Evolutionary conservation across 2,888 invertebrate species (phyloP).

Genomic region (Tenthredo mesomela): DNA sequence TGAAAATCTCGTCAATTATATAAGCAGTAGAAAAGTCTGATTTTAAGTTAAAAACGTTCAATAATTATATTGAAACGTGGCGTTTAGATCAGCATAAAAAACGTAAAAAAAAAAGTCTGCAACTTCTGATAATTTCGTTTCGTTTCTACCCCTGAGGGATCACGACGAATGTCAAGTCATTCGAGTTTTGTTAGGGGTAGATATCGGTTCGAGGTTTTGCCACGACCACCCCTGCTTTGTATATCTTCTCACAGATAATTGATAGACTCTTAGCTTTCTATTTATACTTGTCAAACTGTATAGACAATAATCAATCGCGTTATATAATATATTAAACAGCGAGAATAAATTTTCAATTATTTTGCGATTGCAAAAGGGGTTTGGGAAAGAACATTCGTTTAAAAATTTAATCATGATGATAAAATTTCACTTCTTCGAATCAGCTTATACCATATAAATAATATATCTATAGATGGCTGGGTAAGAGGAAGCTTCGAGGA

Average conservation of each 20-base stretch:
- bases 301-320: background rate
- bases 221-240: background rate
- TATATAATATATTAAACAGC: background rate
- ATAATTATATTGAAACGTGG: background rate
- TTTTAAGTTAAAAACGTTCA: background rate
- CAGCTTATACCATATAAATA: background rate
- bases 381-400: background rate
- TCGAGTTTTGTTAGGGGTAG: constrained; percentile 14
- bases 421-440: background rate
- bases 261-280: background rate
- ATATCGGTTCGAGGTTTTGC: background rate
- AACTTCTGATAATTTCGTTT: background rate
- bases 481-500: background rate
- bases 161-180: background rate
- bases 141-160: background rate
- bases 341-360: background rate
- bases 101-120: background rate
- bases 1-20: background rate
- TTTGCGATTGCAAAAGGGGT: background rate
- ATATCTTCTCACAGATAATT: background rate
- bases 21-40: background rate
- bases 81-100: background rate
- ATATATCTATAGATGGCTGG: background rate
- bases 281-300: background rate
- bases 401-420: background rate